Base-by-base conservation (phyloP, 92 coral and sea anemone genomes). In the Actinostola sp. region DNA sequence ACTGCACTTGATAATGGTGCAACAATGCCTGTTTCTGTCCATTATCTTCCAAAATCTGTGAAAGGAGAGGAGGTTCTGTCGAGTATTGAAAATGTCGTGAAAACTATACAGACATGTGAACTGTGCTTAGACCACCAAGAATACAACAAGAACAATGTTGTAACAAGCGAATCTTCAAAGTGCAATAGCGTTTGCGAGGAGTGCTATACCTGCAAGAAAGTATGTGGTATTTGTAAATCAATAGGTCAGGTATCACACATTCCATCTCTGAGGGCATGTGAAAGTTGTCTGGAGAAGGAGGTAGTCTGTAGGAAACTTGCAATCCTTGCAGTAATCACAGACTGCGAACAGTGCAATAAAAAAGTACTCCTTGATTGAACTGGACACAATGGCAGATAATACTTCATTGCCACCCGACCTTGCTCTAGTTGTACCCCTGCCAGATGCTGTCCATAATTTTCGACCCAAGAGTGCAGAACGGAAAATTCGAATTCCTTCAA, bases 371-470 rank as follows among this genome's bases (percentile, higher is more conserved):
- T 73, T 61, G 52, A 63, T 59, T 41, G 76, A 50, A 58, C 76
- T 43, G 66, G 63, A n/a, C n/a, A n/a, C n/a, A 46, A 66, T 83
- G 88, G 56, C 73, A 13, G 75, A 83, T 61, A 76, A 51, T 60
- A 58, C 71, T 55, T 71, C 71, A 24, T 56, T 84, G 74, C 80
- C 70, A 25, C 89, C 89, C 19, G 88, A 75, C 39, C 66, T 82
- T 25, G 68, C 31, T 15, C 76, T 76, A n/a, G 75, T 76, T 55
- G 65, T 73, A n/a, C 84, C 84, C 7, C 73, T 81, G 25, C 87
- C 81, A 21, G 87, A 81, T 21, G 87, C 76, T 81, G 84, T 81
- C 44, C 87, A 81, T 63, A n/a, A n/a, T n/a, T n/a, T n/a, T n/a
- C n/a, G n/a, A n/a, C n/a, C n/a, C n/a, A n/a, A n/a, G n/a, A n/a